Base-by-base conservation (phyloP, 2,113 vertebrate species). In the Leptobrachium ailaonicum region DNA sequence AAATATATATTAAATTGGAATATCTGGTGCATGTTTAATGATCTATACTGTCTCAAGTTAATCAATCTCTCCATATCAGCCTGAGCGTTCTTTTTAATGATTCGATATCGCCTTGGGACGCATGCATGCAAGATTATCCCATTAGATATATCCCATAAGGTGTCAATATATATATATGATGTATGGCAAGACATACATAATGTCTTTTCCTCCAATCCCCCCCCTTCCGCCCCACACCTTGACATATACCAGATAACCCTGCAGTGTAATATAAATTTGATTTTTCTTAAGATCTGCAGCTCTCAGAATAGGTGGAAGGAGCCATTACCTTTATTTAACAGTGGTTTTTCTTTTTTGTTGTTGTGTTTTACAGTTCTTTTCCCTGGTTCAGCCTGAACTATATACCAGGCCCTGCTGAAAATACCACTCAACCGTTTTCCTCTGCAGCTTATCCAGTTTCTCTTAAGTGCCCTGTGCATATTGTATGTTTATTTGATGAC, bases 291-390 rank as follows among this genome's bases (percentile, higher is more conserved):
- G 84, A 92, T 93, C 93, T 90, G 92, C 93, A 93, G 92, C 92
- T 92, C 91, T 90, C 95, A 92, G 94, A 94, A 91, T 94, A 94
- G 92, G 93, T 91, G 92, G 93, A 93, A 93, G 95, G 94, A 94
- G 94, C 94, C 95, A 95, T 95, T 93, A 95, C 94, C 93, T 95
- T 95, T 91, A 93, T 98, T 98, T 99, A 99, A 99, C 95, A 93
- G 97, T 98, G 96, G 95, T 98, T 96, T 98, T 98, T 98, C 96
- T 97, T 80, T 98, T 96, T 98, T 99, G 96, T 99, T 98, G 96
- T 99, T 98, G 97, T 99, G 97, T 99, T 98, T 98, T 98, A 97
- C 98, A 99, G 97, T 99, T 99, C 94, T 99, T 98, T 98, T 98
- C 96, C 97, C 97, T 98, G 98, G 97, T 98, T 98, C 97, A 98